Evolutionary conservation across 2,888 invertebrate species (phyloP), one percentile per base, ranked within the genome.

Genomic region (Bellardia bayeri): DNA sequence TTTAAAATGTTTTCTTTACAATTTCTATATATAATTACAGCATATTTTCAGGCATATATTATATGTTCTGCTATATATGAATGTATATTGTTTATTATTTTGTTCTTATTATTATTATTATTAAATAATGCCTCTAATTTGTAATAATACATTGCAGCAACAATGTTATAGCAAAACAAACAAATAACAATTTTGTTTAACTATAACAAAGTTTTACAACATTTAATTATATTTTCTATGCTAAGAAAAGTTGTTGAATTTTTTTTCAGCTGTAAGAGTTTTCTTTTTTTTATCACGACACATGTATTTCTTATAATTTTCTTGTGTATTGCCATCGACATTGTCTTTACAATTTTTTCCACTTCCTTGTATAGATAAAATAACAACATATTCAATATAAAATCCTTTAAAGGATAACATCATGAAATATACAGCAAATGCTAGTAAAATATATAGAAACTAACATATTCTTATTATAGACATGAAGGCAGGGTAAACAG

Each of bases 141-240:
- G 58, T 85, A 68, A 78, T 72, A 71, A 79, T 40, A 68, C 9
- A 66, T 71, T 64, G 56, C 49, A 83, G 56, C 54, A 72, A 49
- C 37, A 40, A 66, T 66, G 49, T 51, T 78, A 45, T 74, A 37
- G 11, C n/a, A 37, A 30, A 30, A 13, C 45, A 58, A 8, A 40
- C 49, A 6, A 33, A 54, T 8, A 37, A 72, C 14, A 37, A 14
- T 56, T 82, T 75, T 74, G 58, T 75, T 75, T 56, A 37, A 37
- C 37, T 82, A 58, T 3, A 76, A 61, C 51, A 75, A 84, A 87
- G 75, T 84, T 84, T 84, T 81, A 76, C 81, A 83, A 87, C 66
- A 84, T 87, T 84, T 87, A 84, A 87, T 87, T 87, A 87, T 78
- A 68, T 63, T 79, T 85, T 69, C 66, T n/a, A 66, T 54, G 33